A percentile compares a stretch with the other conserved stretches of the same genome.
phyloP scores from a whole-genome alignment of 2,113 vertebrate genomes.

The Conger conger region DNA sequence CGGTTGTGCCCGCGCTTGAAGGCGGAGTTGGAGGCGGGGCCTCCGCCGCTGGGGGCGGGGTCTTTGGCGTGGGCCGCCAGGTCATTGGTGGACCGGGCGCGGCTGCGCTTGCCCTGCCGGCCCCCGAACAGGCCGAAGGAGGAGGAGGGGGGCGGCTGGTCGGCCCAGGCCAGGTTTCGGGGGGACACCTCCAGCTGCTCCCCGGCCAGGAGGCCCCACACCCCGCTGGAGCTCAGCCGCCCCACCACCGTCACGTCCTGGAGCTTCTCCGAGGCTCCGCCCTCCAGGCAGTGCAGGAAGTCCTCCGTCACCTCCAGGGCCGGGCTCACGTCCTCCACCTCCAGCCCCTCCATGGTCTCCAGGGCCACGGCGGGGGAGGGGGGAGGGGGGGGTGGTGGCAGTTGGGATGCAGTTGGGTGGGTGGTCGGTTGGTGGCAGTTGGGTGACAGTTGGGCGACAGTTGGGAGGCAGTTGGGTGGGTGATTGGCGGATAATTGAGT shows the following conservation, averaged over 20 bases:
- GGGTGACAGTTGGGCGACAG: too few species aligned
- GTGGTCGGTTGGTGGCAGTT: too few species aligned
- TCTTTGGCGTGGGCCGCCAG: constrained; percentile 80
- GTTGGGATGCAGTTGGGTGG: not conserved
- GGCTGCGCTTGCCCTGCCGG: constrained; percentile 81
- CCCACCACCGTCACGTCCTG: constrained; percentile 77
- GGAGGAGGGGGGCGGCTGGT: constrained; percentile 65
- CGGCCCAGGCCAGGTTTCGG: constrained; percentile 76
- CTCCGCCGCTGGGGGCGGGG: constrained; percentile 13
- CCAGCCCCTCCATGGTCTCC: constrained; percentile 83
- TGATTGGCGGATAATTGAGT: too few species aligned
- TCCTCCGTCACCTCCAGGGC: constrained; percentile 96
- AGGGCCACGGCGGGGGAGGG: constrained; percentile 33
- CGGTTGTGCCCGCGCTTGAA: constrained; percentile 89
- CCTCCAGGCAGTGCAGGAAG: constrained; percentile 83
- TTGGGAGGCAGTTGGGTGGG: too few species aligned
- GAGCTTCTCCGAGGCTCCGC: constrained; percentile 62
- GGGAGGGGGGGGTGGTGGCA: not conserved
- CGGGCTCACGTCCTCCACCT: constrained; percentile 93
- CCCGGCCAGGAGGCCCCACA: constrained; percentile 82
- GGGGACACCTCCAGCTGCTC: constrained; percentile 76
- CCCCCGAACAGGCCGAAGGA: constrained; percentile 78
- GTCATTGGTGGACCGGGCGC: constrained; percentile 91
- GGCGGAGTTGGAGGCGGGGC: constrained; percentile 47
- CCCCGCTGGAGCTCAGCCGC: constrained; percentile 67